Percentiles rank a stretch among this genome's conserved stretches.
phyloP scores from a whole-genome alignment of 2,113 vertebrate genomes.

The Oophaga pumilio region DNA sequence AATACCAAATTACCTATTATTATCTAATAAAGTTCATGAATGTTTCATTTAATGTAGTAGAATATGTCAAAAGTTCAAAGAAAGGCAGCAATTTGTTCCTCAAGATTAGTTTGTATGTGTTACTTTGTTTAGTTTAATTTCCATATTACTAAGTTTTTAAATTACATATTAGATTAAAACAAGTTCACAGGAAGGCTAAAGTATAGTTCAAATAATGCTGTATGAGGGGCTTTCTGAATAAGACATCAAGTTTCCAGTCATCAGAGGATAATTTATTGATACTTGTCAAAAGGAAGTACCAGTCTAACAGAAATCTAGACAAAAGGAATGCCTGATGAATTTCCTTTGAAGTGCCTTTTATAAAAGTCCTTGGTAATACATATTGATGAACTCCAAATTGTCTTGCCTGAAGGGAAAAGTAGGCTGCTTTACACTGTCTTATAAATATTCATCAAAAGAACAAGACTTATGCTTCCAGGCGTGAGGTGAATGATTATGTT shows the following conservation, averaged over 20 bases:
- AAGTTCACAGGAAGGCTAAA: slow-evolving; percentile 50
- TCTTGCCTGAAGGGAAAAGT: slow-evolving; percentile 90
- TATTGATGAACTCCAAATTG: slow-evolving; percentile 98
- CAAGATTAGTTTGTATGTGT: slow-evolving; percentile 7
- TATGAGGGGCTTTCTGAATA: slow-evolving; percentile 80
- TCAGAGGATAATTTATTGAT: slow-evolving; percentile 92
- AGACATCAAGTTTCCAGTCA: slow-evolving; percentile 86
- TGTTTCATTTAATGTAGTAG: neutral
- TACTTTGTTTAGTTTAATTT: slow-evolving; percentile 36
- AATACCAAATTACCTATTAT: neutral
- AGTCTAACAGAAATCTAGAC: slow-evolving; percentile 85
- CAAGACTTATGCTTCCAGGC: slow-evolving; percentile 82
- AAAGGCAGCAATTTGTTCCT: neutral
- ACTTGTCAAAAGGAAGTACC: slow-evolving; percentile 86
- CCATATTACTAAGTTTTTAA: slow-evolving; percentile 44
- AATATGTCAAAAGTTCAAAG: neutral
- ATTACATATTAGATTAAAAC: slow-evolving; percentile 52
- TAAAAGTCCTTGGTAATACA: slow-evolving; percentile 95
- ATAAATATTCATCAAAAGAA: slow-evolving; percentile 95
- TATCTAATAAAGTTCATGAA: neutral
- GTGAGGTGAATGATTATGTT: slow-evolving; percentile 86
- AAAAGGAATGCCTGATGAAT: slow-evolving; percentile 96
- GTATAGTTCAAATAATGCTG: slow-evolving; percentile 69
- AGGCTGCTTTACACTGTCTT: slow-evolving; percentile 87
- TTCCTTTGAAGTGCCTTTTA: slow-evolving; percentile 97